Evolutionary conservation across 2,113 vertebrate genomes (phyloP).

Genomic region (Heterotilapia buettikoferi): DNA sequence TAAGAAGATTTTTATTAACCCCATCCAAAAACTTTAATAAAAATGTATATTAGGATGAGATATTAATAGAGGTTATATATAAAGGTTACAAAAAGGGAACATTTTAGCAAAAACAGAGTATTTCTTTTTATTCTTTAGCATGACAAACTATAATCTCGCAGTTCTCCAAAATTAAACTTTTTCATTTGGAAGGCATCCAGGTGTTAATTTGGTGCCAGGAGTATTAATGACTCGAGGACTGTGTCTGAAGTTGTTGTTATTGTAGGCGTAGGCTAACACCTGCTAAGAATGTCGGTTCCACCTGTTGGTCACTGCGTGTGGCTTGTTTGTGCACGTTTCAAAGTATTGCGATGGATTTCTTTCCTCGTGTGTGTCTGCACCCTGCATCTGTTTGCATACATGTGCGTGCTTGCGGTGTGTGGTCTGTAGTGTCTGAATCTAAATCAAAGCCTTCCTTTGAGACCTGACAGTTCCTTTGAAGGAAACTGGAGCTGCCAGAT

Average conservation of each 20-base stretch:
- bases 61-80: neutral
- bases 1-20: neutral
- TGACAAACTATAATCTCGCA: neutral
- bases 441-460: constrained; percentile 56
- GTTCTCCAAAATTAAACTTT: neutral
- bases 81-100: neutral
- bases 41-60: neutral
- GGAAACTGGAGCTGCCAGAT: constrained; percentile 39
- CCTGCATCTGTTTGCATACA: constrained; percentile 6
- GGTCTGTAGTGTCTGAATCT: neutral
- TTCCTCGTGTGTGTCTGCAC: neutral
- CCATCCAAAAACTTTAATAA: neutral
- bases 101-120: neutral
- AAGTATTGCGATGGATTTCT: neutral
- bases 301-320: neutral
- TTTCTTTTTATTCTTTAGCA: neutral
- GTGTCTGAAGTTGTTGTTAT: neutral
- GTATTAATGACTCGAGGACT: neutral
- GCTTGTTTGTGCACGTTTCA: neutral
- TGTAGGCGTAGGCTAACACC: neutral
- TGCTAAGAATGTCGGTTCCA: neutral
- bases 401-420: neutral
- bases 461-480: constrained; percentile 49
- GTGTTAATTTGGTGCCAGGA: neutral
- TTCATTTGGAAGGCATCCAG: neutral